A percentile compares a stretch with the other conserved stretches of the same genome.
These are phyloP conservation scores for Numida meleagris DNA, from an alignment of 2,113 vertebrate species.

Conservation along the genomic window DNA sequence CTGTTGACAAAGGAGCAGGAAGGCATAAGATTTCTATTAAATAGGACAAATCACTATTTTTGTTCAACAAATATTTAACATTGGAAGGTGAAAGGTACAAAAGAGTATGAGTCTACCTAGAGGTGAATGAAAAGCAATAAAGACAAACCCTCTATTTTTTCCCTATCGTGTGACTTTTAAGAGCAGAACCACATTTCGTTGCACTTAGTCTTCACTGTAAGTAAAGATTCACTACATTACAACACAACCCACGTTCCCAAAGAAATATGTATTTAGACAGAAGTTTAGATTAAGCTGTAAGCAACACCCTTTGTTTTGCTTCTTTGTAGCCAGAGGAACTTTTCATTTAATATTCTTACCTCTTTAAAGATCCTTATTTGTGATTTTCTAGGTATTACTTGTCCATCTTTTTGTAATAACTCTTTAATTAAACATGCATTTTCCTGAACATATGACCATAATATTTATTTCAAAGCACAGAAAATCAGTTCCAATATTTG, in stretches of 20 bases:
- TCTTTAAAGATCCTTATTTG: not conserved
- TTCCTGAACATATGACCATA: constrained; percentile 11
- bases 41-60: not conserved
- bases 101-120: not conserved
- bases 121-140: not conserved
- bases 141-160: not conserved
- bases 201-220: not conserved
- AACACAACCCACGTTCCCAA: not conserved
- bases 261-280: not conserved
- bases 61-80: not conserved
- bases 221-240: not conserved
- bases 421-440: constrained; percentile 26
- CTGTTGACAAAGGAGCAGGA: not conserved
- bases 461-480: constrained; percentile 43
- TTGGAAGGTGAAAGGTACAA: not conserved
- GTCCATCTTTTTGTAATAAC: not conserved
- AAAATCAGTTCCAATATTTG: constrained; percentile 26
- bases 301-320: not conserved
- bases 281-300: not conserved
- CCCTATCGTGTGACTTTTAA: not conserved
- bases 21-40: not conserved
- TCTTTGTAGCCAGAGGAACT: not conserved
- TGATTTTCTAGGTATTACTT: not conserved
- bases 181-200: not conserved
- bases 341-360: not conserved